Evolutionary conservation across 53 echinoderm and acorn worm genomes (phyloP), one percentile per base, ranked within the genome.

Genomic region (Arbacia lixula): DNA sequence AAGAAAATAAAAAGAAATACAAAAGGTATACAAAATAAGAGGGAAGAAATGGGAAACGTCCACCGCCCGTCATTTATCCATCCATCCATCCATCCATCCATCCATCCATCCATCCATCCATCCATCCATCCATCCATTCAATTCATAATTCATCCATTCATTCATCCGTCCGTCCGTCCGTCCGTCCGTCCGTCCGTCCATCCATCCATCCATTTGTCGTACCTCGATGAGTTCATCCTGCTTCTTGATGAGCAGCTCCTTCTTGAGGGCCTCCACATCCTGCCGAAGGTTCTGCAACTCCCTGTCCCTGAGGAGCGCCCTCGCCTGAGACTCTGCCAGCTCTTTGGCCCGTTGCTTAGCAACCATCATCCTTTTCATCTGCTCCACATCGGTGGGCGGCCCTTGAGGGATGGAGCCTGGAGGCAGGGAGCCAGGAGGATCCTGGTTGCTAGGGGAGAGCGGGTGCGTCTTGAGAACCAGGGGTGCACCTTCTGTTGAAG

Each of bases 281-380:
- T 63, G 62, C 20, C 46, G 62, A 14, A 81, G 62, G 31, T n/a
- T n/a, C 63, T 63, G 41, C 33, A 81, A 28, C 34, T 81, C 82
- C 43, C 34, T 3, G 65, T 81, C 82, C 33, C 64, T 61, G 6
- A 46, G 17, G 8, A 81, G 31, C 11, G 50, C 42, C 82, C 33
- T 63, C 64, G 62, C 41, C 5, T 63, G 63, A 28, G n/a, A 46
- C 19, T 63, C 63, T 9, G 78, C 78, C 58, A 77, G 32, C 38
- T 81, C 63, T 3, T 49, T 46, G 30, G 64, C 82, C 34, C 30
- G 22, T 22, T 68, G 69, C 50, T 81, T 40, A 16, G 40, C 43
- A 2, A 63, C 82, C 62, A 81, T 63, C 78, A 78, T 60, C 62
- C 82, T 31, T 49, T 81, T 81, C 82, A 81, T 61, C 62, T 81